Percentiles rank a stretch among this genome's conserved stretches.
Conservation (phyloP, 1,140 invertebrate species). For the Bilobella aurantiaca region DNA sequence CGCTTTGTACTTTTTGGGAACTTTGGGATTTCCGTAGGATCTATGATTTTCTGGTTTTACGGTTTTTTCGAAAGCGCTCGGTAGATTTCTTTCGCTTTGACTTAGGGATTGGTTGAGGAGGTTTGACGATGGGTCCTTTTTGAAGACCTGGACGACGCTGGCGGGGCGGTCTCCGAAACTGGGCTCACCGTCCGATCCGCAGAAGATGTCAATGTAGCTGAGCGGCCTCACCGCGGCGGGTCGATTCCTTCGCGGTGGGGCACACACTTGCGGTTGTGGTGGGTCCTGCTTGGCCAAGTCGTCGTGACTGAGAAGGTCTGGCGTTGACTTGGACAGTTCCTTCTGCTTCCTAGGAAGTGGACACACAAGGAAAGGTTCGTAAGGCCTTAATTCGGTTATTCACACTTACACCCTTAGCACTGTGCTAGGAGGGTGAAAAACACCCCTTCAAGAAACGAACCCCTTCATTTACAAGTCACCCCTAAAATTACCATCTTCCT, state of each 20-base stretch:
- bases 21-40: not conserved
- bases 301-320: not conserved
- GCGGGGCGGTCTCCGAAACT: slow-evolving; percentile 6
- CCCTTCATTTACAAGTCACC: not conserved
- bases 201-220: slow-evolving; percentile 4
- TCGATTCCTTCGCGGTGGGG: not conserved
- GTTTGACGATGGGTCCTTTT: not conserved
- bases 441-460: too few species aligned
- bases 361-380: not conserved
- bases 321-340: slow-evolving; percentile 13
- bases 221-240: not conserved
- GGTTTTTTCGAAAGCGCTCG: not conserved
- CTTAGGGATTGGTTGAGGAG: not conserved
- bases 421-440: too few species aligned
- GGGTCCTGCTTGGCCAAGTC: not conserved
- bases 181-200: not conserved
- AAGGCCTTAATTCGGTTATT: not conserved
- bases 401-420: not conserved
- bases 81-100: not conserved
- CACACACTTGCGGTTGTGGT: not conserved
- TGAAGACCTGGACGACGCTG: slow-evolving; percentile 7
- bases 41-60: too few species aligned
- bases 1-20: not conserved
- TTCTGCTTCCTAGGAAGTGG: not conserved
- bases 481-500: not conserved